phyloP scores from a whole-genome alignment of 2,797 vertebrate genomes.

The Arctocebus calabarensis region DNA sequence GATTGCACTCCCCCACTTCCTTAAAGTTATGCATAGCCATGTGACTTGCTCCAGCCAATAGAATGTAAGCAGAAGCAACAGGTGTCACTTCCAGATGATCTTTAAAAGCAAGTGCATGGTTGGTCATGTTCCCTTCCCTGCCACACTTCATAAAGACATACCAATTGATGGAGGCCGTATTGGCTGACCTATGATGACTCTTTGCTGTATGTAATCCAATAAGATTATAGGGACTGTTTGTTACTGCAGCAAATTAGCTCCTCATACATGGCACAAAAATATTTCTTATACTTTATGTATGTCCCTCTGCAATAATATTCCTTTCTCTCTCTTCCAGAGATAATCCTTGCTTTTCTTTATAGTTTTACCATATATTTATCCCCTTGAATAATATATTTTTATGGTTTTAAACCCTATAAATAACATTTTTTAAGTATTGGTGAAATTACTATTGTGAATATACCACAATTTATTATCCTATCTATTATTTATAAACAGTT shows the following conservation, averaged over 20 bases:
- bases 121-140: not conserved
- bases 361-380: not conserved
- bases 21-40: not conserved
- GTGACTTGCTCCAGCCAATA: not conserved
- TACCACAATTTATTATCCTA: not conserved
- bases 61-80: constrained; percentile 12
- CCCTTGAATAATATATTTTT: not conserved
- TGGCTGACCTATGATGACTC: not conserved
- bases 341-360: not conserved
- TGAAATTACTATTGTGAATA: not conserved
- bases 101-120: not conserved
- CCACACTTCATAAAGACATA: not conserved
- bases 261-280: not conserved
- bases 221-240: not conserved
- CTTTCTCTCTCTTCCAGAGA: too few relatives aligned
- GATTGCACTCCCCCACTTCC: not conserved
- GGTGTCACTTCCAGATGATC: not conserved
- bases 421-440: constrained; percentile 7
- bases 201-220: not conserved
- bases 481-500: constrained; percentile 9
- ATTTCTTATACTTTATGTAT: not conserved
- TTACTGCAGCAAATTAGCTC: not conserved
- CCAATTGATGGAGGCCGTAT: not conserved
- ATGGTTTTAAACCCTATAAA: constrained; percentile 34
- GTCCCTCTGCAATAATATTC: not conserved